A percentile compares a stretch with the other conserved stretches of the same genome.
Evolutionary conservation across 2,888 invertebrate genomes (phyloP).

Genomic region (Adineta ricciae): DNA sequence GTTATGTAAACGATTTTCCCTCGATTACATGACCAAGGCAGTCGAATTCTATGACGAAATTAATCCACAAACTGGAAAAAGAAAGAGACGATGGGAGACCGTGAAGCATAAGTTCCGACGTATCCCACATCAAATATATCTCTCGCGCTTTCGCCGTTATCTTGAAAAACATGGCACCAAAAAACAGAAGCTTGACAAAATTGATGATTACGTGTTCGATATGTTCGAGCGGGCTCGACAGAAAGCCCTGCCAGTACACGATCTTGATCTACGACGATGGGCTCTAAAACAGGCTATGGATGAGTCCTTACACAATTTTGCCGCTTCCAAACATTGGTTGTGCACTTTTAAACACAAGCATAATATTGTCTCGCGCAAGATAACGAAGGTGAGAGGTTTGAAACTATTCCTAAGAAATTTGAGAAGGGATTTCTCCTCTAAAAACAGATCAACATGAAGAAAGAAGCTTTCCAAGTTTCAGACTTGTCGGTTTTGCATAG

Average conservation of each 20-base stretch:
- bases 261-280: not conserved
- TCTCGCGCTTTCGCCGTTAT: not conserved
- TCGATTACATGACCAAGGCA: not conserved
- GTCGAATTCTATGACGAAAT: constrained; percentile 7
- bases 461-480: not conserved
- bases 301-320: not conserved
- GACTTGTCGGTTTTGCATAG: not conserved
- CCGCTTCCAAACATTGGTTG: not conserved
- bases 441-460: not conserved
- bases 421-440: not conserved
- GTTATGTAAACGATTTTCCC: not conserved
- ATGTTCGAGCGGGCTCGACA: not conserved
- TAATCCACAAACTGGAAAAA: not conserved
- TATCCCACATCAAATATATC: not conserved
- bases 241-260: not conserved
- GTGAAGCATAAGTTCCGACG: not conserved
- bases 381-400: constrained; percentile 2
- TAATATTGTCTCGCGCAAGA: not conserved
- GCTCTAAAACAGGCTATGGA: not conserved
- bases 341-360: not conserved
- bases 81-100: not conserved
- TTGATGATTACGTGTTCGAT: not conserved
- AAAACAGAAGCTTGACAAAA: not conserved
- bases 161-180: not conserved
- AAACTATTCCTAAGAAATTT: not conserved